These are phyloP conservation scores for Australoheros scitulus DNA, from an alignment of 2,113 vertebrate species.

Conservation along the genomic window DNA sequence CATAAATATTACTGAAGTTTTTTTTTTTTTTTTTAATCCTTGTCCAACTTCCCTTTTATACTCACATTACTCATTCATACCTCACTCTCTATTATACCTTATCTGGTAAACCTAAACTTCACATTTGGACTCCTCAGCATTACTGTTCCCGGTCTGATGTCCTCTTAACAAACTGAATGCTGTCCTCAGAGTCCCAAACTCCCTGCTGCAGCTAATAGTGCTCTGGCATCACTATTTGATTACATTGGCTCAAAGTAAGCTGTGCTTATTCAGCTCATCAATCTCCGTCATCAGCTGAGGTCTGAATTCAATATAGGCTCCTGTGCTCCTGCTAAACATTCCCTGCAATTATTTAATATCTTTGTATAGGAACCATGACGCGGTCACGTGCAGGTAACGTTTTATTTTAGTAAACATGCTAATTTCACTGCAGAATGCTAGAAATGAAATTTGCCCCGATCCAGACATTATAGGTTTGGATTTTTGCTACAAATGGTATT, in stretches of 20 bases:
- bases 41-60: background rate
- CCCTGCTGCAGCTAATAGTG: slow-evolving; percentile 23
- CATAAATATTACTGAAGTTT: slow-evolving; percentile 62
- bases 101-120: background rate
- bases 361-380: background rate
- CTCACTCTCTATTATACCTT: background rate
- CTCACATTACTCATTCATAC: background rate
- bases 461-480: background rate
- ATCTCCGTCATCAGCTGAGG: slow-evolving; percentile 43
- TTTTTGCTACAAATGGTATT: background rate
- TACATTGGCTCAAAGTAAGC: slow-evolving; percentile 29
- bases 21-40: background rate
- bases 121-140: background rate
- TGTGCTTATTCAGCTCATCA: slow-evolving; percentile 63
- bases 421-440: background rate
- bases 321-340: background rate
- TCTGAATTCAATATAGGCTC: slow-evolving; percentile 50
- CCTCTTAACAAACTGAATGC: slow-evolving; percentile 9
- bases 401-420: background rate
- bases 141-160: background rate
- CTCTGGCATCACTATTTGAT: slow-evolving; percentile 59
- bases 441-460: background rate
- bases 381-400: background rate
- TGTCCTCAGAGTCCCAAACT: background rate
- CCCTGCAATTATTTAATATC: slow-evolving; percentile 12